These are phyloP conservation scores for Sturnus vulgaris DNA, from an alignment of 2,113 vertebrate genomes.

Conservation along the genomic window DNA sequence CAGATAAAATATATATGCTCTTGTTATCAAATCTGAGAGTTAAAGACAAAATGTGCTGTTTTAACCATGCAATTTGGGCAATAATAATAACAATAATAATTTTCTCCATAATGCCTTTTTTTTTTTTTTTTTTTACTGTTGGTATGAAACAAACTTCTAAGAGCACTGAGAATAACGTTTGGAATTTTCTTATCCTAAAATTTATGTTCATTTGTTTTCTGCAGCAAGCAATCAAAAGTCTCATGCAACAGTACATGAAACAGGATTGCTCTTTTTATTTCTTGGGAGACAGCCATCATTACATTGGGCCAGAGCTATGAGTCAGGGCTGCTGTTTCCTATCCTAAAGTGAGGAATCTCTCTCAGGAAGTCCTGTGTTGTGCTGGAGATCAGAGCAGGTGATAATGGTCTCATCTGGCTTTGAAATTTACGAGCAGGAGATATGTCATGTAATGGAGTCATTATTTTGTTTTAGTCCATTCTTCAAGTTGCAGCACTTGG, in stretches of 20 bases:
- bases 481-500: background rate
- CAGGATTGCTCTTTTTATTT: conserved; percentile 10
- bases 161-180: background rate
- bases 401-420: conserved; percentile 61
- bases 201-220: background rate
- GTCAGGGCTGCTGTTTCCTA: conserved; percentile 55
- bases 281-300: conserved; percentile 23
- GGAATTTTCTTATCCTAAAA: background rate
- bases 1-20: background rate
- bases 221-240: background rate
- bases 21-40: background rate
- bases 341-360: conserved; percentile 47
- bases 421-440: conserved; percentile 53
- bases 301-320: conserved; percentile 30
- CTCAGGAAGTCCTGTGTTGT: conserved; percentile 59
- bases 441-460: conserved; percentile 44
- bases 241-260: background rate
- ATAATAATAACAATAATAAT: background rate
- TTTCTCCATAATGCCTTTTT: background rate
- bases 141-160: background rate
- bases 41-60: background rate
- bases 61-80: background rate
- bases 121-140: background rate
- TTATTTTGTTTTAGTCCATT: conserved; percentile 48
- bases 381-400: conserved; percentile 60